Evolutionary conservation across 2,113 vertebrate species (phyloP).

Genomic region (Microcebus murinus): DNA sequence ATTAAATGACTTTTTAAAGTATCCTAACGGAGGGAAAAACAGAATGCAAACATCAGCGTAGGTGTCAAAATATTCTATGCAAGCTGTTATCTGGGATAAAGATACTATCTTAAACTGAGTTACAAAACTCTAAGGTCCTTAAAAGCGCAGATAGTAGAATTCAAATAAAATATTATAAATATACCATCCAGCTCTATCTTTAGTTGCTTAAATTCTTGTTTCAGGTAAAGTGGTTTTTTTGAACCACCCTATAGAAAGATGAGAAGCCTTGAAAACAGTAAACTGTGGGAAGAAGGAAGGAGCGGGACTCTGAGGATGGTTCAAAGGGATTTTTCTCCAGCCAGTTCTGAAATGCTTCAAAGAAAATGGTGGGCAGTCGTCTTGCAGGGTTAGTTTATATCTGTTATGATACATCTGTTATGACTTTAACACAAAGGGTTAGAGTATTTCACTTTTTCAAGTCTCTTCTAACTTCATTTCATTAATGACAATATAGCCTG

Average conservation of each 20-base stretch:
- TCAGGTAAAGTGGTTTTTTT: background rate
- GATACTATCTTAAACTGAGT: background rate
- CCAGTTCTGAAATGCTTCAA: background rate
- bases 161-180: background rate
- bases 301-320: background rate
- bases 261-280: background rate
- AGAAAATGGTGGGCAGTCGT: background rate
- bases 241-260: background rate
- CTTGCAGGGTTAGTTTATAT: background rate
- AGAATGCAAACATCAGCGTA: background rate
- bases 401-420: background rate
- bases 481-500: background rate
- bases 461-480: background rate
- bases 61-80: background rate
- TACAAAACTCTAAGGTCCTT: background rate
- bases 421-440: background rate
- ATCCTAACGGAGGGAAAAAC: background rate
- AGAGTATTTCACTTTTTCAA: background rate
- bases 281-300: fast-evolving
- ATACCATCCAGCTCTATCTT: background rate
- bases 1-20: background rate
- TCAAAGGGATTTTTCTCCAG: background rate
- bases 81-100: background rate
- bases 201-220: background rate
- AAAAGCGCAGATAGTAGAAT: background rate